phyloP scores from a whole-genome alignment of 2,888 invertebrate genomes.

The Drosophila algonquin region DNA sequence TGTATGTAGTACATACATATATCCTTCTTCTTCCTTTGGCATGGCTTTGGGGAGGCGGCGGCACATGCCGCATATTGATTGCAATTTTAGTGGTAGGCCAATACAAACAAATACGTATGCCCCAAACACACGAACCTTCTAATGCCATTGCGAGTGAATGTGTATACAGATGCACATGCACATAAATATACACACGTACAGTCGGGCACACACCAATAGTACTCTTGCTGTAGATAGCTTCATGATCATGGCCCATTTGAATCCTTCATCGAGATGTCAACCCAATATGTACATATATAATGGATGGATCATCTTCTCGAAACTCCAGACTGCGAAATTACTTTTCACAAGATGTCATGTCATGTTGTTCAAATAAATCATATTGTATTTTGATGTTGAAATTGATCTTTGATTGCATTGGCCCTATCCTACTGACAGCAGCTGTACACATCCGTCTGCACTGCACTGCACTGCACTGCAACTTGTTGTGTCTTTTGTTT shows the following conservation, averaged over 20 bases:
- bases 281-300: too few relatives aligned
- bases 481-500: constrained; percentile 27
- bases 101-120: constrained; percentile 21
- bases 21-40: constrained; percentile 19
- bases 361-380: too few relatives aligned
- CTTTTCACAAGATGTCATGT: too few relatives aligned
- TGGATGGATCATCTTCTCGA: too few relatives aligned
- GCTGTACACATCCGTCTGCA: neutral
- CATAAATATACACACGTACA: neutral
- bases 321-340: too few relatives aligned
- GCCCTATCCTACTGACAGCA: neutral
- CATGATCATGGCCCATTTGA: too few relatives aligned
- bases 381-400: too few relatives aligned
- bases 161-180: neutral
- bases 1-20: neutral
- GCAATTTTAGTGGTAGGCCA: constrained; percentile 59
- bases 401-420: too few relatives aligned
- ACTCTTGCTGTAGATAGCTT: too few relatives aligned
- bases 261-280: too few relatives aligned
- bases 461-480: constrained; percentile 10
- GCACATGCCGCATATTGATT: constrained; percentile 50
- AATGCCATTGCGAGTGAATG: neutral
- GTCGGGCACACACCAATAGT: neutral
- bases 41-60: neutral
- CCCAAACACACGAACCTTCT: constrained; percentile 8